Percentiles rank a stretch among this genome's conserved stretches.
These are phyloP conservation scores for Poeciliopsis retropinna DNA, from an alignment of 2,113 vertebrate species.

Conservation along the genomic window DNA sequence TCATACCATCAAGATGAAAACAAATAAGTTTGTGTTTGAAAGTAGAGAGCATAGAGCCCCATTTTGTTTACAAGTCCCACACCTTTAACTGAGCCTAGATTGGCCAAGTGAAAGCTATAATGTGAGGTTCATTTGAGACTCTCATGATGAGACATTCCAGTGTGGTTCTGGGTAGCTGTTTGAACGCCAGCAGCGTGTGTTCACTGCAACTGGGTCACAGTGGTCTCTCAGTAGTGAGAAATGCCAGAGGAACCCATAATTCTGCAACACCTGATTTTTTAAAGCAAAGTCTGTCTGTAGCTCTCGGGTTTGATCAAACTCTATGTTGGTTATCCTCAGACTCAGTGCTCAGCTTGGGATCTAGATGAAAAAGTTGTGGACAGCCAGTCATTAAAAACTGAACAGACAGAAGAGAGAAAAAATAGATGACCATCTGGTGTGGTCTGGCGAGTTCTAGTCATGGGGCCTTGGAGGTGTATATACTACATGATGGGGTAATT, in stretches of 20 bases:
- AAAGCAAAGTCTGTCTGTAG: conserved; percentile 43
- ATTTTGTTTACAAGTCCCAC: conserved; percentile 27
- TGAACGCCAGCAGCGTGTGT: conserved; percentile 33
- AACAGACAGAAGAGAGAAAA: conserved; percentile 30
- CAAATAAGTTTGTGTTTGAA: background rate
- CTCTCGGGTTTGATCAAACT: conserved; percentile 63
- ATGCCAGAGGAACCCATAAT: conserved; percentile 65
- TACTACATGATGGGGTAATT: conserved; percentile 31
- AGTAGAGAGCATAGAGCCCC: background rate
- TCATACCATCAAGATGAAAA: background rate
- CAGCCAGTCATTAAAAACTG: conserved; percentile 45
- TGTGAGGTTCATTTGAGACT: conserved; percentile 55
- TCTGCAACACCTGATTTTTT: conserved; percentile 72
- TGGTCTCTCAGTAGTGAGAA: conserved; percentile 57
- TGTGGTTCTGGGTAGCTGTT: conserved; percentile 65
- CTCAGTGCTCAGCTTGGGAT: conserved; percentile 27
- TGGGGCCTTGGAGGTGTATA: conserved; percentile 20
- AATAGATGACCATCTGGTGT: conserved; percentile 36
- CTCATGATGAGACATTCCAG: conserved; percentile 71
- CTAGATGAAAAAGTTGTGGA: conserved; percentile 34
- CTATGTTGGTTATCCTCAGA: conserved; percentile 46
- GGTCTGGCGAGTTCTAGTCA: conserved; percentile 34
- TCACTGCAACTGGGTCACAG: conserved; percentile 42
- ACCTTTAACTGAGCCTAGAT: conserved; percentile 43
- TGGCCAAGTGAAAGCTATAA: conserved; percentile 47